A percentile compares a stretch with the other conserved stretches of the same genome.
phyloP scores from a whole-genome alignment of 2,888 invertebrate genomes.

The Trachelus iudaicus region DNA sequence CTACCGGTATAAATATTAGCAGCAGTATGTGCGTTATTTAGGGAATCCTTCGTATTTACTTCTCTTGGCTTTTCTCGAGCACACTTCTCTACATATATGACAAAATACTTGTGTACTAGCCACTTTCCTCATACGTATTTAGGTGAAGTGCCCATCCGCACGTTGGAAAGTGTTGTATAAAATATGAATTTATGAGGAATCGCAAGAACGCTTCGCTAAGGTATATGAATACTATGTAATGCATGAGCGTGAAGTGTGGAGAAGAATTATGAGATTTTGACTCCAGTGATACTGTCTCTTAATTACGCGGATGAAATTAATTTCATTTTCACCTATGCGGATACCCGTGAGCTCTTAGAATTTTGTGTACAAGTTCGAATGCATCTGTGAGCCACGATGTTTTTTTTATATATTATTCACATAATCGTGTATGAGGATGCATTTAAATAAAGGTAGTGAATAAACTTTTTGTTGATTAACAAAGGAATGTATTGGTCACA shows the following conservation, averaged over 20 bases:
- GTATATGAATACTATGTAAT: neutral
- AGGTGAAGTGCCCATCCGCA: neutral
- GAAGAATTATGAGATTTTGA: slow-evolving; percentile 4
- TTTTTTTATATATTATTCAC: no score
- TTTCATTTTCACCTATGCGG: neutral
- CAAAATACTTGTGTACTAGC: neutral
- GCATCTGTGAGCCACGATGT: no score
- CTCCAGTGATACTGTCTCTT: neutral
- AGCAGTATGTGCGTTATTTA: neutral
- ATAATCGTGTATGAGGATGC: no score
- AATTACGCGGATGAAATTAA: neutral
- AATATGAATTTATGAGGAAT: slow-evolving; percentile 9
- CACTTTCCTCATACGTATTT: neutral
- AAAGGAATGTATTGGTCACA: no score
- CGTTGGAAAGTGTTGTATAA: neutral
- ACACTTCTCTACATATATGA: neutral
- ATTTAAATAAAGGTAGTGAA: no score
- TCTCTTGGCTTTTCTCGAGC: neutral
- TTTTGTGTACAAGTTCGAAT: neutral
- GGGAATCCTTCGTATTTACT: neutral
- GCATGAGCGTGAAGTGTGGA: neutral
- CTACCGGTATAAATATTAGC: neutral
- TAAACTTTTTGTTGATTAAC: no score
- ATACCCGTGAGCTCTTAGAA: neutral
- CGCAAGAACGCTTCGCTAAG: slow-evolving; percentile 10